Percentiles rank a stretch among this genome's conserved stretches.
Conservation (phyloP, 35 echinoderm and acorn worm genomes). For the Eucidaris tribuloides region DNA sequence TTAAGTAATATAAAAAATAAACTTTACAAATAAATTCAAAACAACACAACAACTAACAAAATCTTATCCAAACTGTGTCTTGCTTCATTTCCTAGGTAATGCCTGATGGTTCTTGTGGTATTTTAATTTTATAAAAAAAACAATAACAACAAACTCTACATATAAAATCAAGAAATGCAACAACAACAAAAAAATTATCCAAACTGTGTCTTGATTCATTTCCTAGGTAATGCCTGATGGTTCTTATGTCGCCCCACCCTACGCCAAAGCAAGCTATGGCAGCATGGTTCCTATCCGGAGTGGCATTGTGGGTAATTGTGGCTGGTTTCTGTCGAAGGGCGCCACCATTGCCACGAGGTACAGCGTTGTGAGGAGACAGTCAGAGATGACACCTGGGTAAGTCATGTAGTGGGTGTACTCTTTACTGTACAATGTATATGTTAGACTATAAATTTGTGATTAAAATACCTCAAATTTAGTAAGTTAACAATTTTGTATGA, state of each 20-base stretch:
- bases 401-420: too few relatives aligned
- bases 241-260: slow-evolving; percentile 68
- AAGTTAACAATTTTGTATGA: too few relatives aligned
- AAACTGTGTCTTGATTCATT: not conserved
- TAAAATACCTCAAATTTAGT: too few relatives aligned
- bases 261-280: slow-evolving; percentile 75
- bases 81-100: too few relatives aligned
- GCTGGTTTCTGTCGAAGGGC: slow-evolving; percentile 44
- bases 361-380: slow-evolving; percentile 84
- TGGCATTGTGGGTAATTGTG: slow-evolving; percentile 53
- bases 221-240: slow-evolving; percentile 78
- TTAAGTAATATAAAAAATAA: too few relatives aligned
- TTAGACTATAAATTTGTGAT: not conserved
- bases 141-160: too few relatives aligned
- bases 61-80: too few relatives aligned
- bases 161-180: not conserved
- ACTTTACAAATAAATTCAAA: too few relatives aligned
- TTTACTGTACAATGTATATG: too few relatives aligned
- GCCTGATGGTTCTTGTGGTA: too few relatives aligned
- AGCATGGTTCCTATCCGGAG: slow-evolving; percentile 87
- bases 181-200: not conserved
- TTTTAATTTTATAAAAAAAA: too few relatives aligned
- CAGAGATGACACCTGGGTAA: slow-evolving; percentile 85
- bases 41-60: too few relatives aligned
- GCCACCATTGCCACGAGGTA: slow-evolving; percentile 73